phyloP scores from a whole-genome alignment of 2,888 invertebrate species.

The Dryomyza anilis region DNA sequence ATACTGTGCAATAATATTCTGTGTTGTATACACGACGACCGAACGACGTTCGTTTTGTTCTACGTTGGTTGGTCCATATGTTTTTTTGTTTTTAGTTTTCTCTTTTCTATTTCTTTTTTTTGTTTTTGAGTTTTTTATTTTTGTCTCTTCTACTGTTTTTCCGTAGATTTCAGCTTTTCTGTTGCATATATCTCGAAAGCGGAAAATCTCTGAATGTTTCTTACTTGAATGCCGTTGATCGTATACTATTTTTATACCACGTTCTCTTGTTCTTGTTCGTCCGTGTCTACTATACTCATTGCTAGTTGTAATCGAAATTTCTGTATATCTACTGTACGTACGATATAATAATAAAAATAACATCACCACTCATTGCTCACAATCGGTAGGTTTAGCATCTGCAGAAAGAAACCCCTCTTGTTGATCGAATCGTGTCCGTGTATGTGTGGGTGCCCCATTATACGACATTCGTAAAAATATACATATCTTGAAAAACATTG shows the following conservation, averaged over 20 bases:
- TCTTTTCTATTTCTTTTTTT: background rate
- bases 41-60: constrained; percentile 24
- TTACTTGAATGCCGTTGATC: constrained; percentile 23
- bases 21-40: constrained; percentile 3
- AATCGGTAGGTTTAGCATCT: constrained; percentile 11
- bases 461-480: background rate
- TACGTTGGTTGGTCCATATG: constrained; percentile 27
- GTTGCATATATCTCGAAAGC: constrained; percentile 15
- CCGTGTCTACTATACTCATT: too few relatives aligned
- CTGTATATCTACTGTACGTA: constrained; percentile 7
- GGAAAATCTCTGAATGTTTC: constrained; percentile 24
- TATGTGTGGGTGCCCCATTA: background rate
- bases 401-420: background rate
- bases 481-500: too few relatives aligned
- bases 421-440: background rate
- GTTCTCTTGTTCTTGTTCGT: constrained; percentile 15
- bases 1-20: background rate
- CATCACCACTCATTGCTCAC: constrained; percentile 16
- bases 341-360: constrained; percentile 23
- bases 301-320: constrained; percentile 27
- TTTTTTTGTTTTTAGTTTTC: constrained; percentile 8
- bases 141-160: constrained; percentile 6
- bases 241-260: constrained; percentile 25
- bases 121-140: background rate
- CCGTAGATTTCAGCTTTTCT: background rate